Conservation (phyloP, 2,888 invertebrate genomes). For the Perizoma affinitatum region DNA sequence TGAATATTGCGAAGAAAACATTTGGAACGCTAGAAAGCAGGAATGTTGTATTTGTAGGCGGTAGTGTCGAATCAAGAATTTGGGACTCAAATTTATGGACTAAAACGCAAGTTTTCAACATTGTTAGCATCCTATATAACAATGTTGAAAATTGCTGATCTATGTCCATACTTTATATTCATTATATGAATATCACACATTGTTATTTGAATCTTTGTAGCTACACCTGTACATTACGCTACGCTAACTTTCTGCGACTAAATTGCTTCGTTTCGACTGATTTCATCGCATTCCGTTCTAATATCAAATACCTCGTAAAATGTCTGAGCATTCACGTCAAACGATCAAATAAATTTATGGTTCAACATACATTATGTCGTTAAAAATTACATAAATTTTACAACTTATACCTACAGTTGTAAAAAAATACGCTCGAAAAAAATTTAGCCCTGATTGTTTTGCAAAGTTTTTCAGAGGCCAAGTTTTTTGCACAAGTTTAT, state of each 20-base stretch:
- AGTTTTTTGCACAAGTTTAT: too few species aligned
- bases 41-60: too few species aligned
- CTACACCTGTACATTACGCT: conserved; percentile 36
- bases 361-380: conserved; percentile 62
- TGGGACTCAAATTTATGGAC: too few species aligned
- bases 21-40: too few species aligned
- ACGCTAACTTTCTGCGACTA: conserved; percentile 47
- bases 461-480: conserved; percentile 6
- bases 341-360: conserved; percentile 70
- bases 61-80: too few species aligned
- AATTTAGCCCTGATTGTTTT: conserved; percentile 12
- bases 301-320: conserved; percentile 75
- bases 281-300: conserved; percentile 67
- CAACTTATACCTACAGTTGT: conserved; percentile 52
- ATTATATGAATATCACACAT: too few species aligned
- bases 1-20: too few species aligned
- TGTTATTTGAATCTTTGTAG: background rate
- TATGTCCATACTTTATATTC: too few species aligned
- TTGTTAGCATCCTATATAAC: too few species aligned
- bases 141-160: too few species aligned
- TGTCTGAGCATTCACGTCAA: conserved; percentile 71
- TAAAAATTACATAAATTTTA: conserved; percentile 65
- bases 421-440: conserved; percentile 31
- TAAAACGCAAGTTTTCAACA: too few species aligned
- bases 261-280: conserved; percentile 52